phyloP scores from a whole-genome alignment of 2,888 invertebrate species.

The Yponomeuta evonymella region DNA sequence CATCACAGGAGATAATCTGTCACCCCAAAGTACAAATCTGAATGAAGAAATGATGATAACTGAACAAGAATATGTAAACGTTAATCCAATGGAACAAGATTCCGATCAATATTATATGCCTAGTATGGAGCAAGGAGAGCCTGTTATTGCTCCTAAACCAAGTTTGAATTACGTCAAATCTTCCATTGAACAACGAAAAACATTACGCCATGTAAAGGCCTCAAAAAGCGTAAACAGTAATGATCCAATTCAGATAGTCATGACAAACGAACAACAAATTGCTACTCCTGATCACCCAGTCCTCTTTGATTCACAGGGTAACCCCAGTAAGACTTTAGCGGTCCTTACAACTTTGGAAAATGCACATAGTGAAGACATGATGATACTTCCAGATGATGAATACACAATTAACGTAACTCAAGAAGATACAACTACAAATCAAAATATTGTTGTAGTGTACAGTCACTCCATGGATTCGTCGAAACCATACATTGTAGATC shows the following conservation, averaged over 20 bases:
- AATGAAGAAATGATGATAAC: slow-evolving; percentile 69
- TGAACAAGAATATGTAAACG: slow-evolving; percentile 76
- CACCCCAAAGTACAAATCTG: slow-evolving; percentile 27
- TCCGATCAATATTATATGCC: slow-evolving; percentile 43
- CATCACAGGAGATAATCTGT: slow-evolving; percentile 13
- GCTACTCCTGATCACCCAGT: slow-evolving; percentile 63
- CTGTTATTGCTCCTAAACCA: slow-evolving; percentile 29
- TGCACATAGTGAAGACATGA: slow-evolving; percentile 76
- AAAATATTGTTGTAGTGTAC: slow-evolving; percentile 79
- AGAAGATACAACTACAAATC: slow-evolving; percentile 63
- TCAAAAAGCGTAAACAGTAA: slow-evolving; percentile 47
- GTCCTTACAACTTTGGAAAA: slow-evolving; percentile 48
- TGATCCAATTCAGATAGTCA: slow-evolving; percentile 67
- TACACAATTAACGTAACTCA: slow-evolving; percentile 75
- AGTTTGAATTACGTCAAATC: not conserved
- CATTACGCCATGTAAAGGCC: slow-evolving; percentile 41
- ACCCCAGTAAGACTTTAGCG: slow-evolving; percentile 54
- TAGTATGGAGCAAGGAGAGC: slow-evolving; percentile 41
- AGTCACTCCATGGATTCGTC: slow-evolving; percentile 76
- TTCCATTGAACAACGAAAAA: slow-evolving; percentile 25
- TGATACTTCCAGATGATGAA: slow-evolving; percentile 78
- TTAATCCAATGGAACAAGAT: slow-evolving; percentile 53
- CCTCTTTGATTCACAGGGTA: slow-evolving; percentile 54
- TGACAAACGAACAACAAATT: slow-evolving; percentile 68
- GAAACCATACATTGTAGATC: slow-evolving; percentile 46